phyloP scores from a whole-genome alignment of 2,888 invertebrate species.

The Drosophila conformis region DNA sequence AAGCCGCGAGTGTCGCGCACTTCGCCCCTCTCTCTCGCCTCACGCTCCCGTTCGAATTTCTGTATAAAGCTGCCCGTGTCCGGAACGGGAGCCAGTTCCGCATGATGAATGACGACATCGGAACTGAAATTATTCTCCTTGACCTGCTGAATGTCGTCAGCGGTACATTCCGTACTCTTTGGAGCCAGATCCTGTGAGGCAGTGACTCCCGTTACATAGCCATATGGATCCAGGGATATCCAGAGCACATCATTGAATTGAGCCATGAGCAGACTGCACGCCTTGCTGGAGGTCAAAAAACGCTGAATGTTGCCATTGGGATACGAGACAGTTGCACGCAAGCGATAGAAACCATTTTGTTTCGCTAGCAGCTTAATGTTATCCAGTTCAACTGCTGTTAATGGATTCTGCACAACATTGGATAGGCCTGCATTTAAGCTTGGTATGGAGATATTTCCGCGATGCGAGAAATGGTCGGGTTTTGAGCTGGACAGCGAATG shows the following conservation, averaged over 20 bases:
- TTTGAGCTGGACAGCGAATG: constrained; percentile 88
- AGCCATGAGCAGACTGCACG: constrained; percentile 91
- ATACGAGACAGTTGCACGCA: constrained; percentile 89
- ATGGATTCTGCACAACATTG: constrained; percentile 87
- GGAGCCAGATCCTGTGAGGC: constrained; percentile 85
- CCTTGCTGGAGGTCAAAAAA: constrained; percentile 92
- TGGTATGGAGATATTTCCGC: constrained; percentile 90
- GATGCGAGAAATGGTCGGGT: constrained; percentile 87
- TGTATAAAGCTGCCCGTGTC: constrained; percentile 98
- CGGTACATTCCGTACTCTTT: constrained; percentile 76
- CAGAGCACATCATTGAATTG: constrained; percentile 92
- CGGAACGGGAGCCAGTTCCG: constrained; percentile 94
- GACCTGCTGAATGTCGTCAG: constrained; percentile 43
- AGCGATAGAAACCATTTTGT: constrained; percentile 90
- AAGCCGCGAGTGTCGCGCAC: constrained; percentile 97
- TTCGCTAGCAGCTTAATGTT: constrained; percentile 87
- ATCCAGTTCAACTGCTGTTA: constrained; percentile 86
- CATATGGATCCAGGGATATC: constrained; percentile 92
- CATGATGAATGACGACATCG: constrained; percentile 91
- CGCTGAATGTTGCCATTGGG: constrained; percentile 89
- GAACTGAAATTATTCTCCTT: constrained; percentile 88
- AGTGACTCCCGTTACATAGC: constrained; percentile 90
- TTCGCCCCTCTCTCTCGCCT: constrained; percentile 94
- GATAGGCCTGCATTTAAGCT: constrained; percentile 89
- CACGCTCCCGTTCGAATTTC: constrained; percentile 95